These are phyloP conservation scores for Drosophila bocki DNA, from an alignment of 1,140 invertebrate genomes.

Conservation along the genomic window DNA sequence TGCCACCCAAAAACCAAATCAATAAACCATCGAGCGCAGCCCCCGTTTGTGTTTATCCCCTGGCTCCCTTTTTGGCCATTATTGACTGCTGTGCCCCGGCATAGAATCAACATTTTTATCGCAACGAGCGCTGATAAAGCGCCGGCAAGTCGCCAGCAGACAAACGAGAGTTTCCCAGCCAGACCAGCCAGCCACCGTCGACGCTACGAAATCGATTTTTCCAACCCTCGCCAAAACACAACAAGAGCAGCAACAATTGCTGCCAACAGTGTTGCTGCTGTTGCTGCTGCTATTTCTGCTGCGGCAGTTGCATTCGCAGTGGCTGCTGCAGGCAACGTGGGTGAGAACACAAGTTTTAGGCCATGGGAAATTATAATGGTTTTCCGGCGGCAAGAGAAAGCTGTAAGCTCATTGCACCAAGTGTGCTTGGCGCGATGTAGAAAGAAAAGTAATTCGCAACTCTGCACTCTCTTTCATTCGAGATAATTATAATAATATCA, in stretches of 20 bases:
- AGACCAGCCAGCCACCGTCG: constrained; percentile 26
- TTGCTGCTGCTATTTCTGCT: not conserved
- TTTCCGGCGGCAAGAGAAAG: constrained; percentile 31
- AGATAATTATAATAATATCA: not conserved
- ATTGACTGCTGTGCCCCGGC: constrained; percentile 39
- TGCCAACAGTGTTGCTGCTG: constrained; percentile 15
- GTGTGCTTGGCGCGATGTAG: not conserved
- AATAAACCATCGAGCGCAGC: constrained; percentile 38
- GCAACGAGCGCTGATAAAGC: constrained; percentile 50
- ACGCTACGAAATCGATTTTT: constrained; percentile 65
- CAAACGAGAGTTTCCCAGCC: constrained; percentile 37
- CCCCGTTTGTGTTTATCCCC: not conserved
- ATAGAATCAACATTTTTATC: constrained; percentile 66
- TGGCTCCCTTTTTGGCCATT: constrained; percentile 15
- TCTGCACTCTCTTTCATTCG: not conserved
- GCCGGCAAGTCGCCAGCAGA: constrained; percentile 41
- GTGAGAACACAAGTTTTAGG: constrained; percentile 43
- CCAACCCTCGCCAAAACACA: constrained; percentile 55
- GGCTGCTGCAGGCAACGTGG: constrained; percentile 29
- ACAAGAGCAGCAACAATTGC: constrained; percentile 57
- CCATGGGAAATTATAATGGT: constrained; percentile 28
- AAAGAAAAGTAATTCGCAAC: not conserved
- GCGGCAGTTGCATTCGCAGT: constrained; percentile 11
- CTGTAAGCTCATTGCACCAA: constrained; percentile 37
- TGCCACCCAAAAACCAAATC: constrained; percentile 24